These are phyloP conservation scores for Pteria penguin DNA, from an alignment of 2,888 invertebrate genomes.

Conservation along the genomic window DNA sequence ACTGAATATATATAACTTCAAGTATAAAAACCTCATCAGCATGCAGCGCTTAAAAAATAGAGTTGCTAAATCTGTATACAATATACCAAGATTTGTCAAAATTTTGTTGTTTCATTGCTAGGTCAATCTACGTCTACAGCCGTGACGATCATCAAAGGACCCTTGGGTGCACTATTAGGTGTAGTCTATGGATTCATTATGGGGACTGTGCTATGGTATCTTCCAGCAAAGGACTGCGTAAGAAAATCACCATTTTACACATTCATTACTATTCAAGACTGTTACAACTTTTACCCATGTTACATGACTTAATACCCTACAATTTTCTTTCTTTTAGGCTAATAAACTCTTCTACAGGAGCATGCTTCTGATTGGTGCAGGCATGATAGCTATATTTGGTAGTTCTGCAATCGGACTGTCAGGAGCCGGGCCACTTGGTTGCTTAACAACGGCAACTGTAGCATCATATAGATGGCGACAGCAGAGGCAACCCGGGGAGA, in stretches of 20 bases:
- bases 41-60: too few relatives aligned
- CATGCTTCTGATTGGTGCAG: slow-evolving; percentile 92
- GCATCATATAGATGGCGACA: slow-evolving; percentile 78
- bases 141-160: slow-evolving; percentile 75
- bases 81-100: too few relatives aligned
- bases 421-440: slow-evolving; percentile 86
- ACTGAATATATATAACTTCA: too few relatives aligned
- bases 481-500: slow-evolving; percentile 61
- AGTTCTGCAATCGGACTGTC: slow-evolving; percentile 66
- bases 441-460: slow-evolving; percentile 77
- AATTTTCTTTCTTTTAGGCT: slow-evolving; percentile 37
- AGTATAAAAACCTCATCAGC: too few relatives aligned
- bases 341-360: slow-evolving; percentile 77
- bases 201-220: slow-evolving; percentile 87
- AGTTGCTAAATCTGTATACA: too few relatives aligned
- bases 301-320: neutral
- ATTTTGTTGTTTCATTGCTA: neutral
- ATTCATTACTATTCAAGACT: neutral
- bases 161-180: slow-evolving; percentile 82
- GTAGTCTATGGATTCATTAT: slow-evolving; percentile 89
- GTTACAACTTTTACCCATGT: neutral
- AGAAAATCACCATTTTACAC: slow-evolving; percentile 32
- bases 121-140: slow-evolving; percentile 27
- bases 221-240: slow-evolving; percentile 82
- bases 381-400: slow-evolving; percentile 79